A percentile compares a stretch with the other conserved stretches of the same genome.
phyloP scores from a whole-genome alignment of 2,888 invertebrate genomes.

The Argyra leucocephala region DNA sequence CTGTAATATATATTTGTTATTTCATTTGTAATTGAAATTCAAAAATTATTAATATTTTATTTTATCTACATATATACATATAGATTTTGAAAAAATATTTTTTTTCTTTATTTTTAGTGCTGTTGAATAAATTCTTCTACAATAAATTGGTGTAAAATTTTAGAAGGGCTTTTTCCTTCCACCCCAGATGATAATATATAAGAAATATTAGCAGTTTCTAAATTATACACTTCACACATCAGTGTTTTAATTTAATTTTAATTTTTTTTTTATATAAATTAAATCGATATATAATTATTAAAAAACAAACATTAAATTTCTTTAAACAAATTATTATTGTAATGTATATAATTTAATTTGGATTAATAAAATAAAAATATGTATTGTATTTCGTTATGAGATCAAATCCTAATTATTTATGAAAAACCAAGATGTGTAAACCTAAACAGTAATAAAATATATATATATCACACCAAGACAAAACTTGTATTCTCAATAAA shows the following conservation, averaged over 20 bases:
- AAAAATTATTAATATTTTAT: too few relatives aligned
- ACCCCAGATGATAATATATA: neutral
- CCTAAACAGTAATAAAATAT: neutral
- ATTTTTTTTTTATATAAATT: neutral
- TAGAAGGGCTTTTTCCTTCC: neutral
- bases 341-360: neutral
- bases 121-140: neutral
- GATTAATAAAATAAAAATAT: neutral
- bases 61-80: too few relatives aligned
- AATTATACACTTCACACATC: neutral
- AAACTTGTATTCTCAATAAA: neutral
- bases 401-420: neutral
- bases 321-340: neutral
- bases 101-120: neutral
- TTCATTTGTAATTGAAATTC: too few relatives aligned
- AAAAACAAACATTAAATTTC: neutral
- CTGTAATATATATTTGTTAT: too few relatives aligned
- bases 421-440: too few relatives aligned
- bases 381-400: neutral
- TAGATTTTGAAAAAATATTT: too few relatives aligned
- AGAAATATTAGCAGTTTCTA: neutral
- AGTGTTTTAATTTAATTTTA: neutral
- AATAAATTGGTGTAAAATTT: neutral
- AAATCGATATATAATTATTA: neutral
- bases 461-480: neutral